Evolutionary conservation across 2,888 invertebrate species (phyloP).

Genomic region (Oscheius sp.): DNA sequence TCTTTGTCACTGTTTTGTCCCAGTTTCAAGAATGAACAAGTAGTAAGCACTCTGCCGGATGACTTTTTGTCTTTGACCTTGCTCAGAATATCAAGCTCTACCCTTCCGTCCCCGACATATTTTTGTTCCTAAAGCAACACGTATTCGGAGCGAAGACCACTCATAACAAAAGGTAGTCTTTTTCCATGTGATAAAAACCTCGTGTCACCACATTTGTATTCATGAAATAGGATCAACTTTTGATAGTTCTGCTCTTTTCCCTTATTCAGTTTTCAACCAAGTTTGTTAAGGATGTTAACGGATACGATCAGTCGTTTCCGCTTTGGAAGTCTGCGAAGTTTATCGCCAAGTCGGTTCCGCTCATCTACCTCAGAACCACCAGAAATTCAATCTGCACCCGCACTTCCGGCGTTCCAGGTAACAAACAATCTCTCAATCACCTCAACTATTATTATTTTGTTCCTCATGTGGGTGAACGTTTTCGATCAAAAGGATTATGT

Average conservation of each 20-base stretch:
- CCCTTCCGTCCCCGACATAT: not conserved
- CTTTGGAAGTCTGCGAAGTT: conserved; percentile 46
- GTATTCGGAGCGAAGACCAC: conserved; percentile 24
- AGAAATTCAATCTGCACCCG: conserved; percentile 38
- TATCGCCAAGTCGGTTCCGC: conserved; percentile 44
- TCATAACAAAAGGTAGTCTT: conserved; percentile 16
- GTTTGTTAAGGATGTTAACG: conserved; percentile 39
- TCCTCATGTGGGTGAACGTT: no score
- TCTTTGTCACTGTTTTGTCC: conserved; percentile 17
- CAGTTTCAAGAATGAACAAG: no score
- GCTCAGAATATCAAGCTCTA: no score
- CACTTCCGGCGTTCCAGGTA: conserved; percentile 48
- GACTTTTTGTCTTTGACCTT: no score
- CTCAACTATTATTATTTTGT: no score
- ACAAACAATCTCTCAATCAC: not conserved
- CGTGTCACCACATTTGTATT: not conserved
- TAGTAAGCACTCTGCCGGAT: not conserved
- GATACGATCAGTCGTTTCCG: conserved; percentile 47
- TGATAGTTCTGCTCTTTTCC: not conserved
- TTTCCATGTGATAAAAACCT: conserved; percentile 16
- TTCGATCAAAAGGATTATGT: no score
- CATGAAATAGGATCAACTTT: not conserved
- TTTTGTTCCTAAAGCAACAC: conserved; percentile 6
- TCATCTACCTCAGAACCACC: conserved; percentile 42
- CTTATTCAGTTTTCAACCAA: not conserved